These are phyloP conservation scores for Cheilinus undulatus DNA, from an alignment of 2,113 vertebrate species.

Conservation along the genomic window DNA sequence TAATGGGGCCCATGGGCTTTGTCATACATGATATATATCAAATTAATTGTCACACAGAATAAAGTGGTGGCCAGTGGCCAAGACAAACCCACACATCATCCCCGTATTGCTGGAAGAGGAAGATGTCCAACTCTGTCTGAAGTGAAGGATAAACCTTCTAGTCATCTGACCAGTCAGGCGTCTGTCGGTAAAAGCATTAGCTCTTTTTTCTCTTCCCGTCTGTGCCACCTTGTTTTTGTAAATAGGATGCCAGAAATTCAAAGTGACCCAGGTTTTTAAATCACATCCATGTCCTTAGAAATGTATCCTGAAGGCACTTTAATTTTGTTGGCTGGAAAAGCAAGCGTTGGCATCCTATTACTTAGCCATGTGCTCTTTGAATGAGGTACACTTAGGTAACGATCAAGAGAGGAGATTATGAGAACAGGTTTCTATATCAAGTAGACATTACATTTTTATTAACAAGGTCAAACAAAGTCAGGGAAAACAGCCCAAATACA, in stretches of 20 bases:
- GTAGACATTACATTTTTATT: neutral
- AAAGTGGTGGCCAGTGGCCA: conserved; percentile 20
- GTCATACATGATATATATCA: conserved; percentile 72
- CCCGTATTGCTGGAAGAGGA: conserved; percentile 17
- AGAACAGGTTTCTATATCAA: conserved; percentile 9
- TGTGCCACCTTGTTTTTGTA: conserved; percentile 19
- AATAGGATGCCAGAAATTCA: conserved; percentile 15
- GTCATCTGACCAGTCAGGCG: conserved; percentile 1
- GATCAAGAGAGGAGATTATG: neutral
- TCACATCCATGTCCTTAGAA: conserved; percentile 55
- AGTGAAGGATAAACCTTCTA: conserved; percentile 23
- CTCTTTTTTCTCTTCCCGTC: conserved; percentile 1
- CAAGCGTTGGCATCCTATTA: conserved; percentile 26
- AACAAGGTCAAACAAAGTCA: conserved; percentile 3
- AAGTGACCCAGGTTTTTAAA: conserved; percentile 21
- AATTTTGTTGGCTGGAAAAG: conserved; percentile 39
- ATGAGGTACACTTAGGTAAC: neutral
- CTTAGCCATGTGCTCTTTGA: neutral
- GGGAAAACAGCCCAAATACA: neutral
- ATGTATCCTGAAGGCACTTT: conserved; percentile 18
- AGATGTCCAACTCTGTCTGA: conserved; percentile 5
- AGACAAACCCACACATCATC: conserved; percentile 41
- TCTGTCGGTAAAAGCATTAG: neutral
- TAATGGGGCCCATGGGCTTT: conserved; percentile 68
- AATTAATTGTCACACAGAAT: conserved; percentile 63